These are phyloP conservation scores for Cardiocondyla obscurior DNA, from an alignment of 1,140 invertebrate genomes.

Conservation along the genomic window DNA sequence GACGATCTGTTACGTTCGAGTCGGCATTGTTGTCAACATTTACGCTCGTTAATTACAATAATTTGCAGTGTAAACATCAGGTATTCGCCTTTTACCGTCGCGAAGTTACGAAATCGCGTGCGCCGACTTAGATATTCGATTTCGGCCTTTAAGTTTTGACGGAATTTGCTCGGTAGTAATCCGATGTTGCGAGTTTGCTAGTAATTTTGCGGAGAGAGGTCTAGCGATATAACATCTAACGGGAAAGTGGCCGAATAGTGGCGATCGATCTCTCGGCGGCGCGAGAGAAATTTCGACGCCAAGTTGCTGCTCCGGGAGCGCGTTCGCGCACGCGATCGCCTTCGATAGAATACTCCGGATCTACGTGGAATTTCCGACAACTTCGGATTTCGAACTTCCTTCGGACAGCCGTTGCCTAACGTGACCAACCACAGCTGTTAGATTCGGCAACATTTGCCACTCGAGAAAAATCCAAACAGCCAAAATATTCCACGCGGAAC, in stretches of 20 bases:
- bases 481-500: not conserved
- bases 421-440: conserved; percentile 12
- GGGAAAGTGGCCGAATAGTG: conserved; percentile 16
- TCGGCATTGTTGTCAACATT: not conserved
- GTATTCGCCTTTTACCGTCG: not conserved
- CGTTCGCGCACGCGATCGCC: conserved; percentile 8
- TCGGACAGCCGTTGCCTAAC: conserved; percentile 35
- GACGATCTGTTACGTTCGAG: not conserved
- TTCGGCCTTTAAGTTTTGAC: conserved; percentile 43
- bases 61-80: not conserved
- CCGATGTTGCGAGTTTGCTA: conserved; percentile 30
- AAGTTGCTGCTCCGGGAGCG: conserved; percentile 4
- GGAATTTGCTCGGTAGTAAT: conserved; percentile 51
- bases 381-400: conserved; percentile 20
- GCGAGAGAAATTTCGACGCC: conserved; percentile 25
- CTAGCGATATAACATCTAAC: conserved; percentile 34
- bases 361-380: conserved; percentile 16
- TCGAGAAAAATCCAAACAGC: conserved; percentile 4
- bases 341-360: conserved; percentile 23
- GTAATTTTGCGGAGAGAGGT: conserved; percentile 56
- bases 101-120: conserved; percentile 49
- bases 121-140: conserved; percentile 46
- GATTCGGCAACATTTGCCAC: not conserved
- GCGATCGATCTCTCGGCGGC: conserved; percentile 16
- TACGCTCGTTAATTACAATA: not conserved